Evolutionary conservation across 2,888 invertebrate species (phyloP).

Genomic region (Pristionchus japonicus): DNA sequence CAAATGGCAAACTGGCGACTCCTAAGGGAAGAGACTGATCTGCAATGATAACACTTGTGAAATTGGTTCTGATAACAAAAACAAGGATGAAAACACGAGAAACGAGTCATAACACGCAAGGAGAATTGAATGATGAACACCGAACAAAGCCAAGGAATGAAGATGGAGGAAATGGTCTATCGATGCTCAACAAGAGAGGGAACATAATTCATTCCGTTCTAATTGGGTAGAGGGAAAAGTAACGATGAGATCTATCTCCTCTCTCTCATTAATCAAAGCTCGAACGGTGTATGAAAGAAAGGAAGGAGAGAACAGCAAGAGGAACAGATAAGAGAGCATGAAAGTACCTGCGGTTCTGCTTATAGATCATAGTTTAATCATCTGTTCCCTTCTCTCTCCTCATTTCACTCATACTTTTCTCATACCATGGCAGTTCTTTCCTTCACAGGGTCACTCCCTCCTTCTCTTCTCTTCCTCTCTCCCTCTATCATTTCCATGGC

Average conservation of each 20-base stretch:
- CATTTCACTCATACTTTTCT: neutral
- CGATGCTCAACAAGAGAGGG: neutral
- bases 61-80: neutral
- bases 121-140: neutral
- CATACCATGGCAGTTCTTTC: neutral
- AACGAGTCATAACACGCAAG: neutral
- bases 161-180: neutral
- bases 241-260: slow-evolving; percentile 3
- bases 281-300: neutral
- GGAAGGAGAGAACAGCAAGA: neutral
- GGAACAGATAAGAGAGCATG: neutral
- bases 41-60: neutral
- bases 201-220: slow-evolving; percentile 30
- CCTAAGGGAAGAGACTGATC: neutral
- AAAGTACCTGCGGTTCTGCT: neutral
- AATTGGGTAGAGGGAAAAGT: slow-evolving; percentile 29
- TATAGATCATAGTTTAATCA: neutral
- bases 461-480: neutral
- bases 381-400: neutral
- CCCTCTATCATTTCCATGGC: slow-evolving; percentile 18
- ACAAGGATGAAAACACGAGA: neutral
- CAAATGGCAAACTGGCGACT: slow-evolving; percentile 2
- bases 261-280: neutral
- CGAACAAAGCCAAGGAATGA: neutral
- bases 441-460: neutral